Conservation (phyloP, 1,140 invertebrate species). For the Zophobas morio region DNA sequence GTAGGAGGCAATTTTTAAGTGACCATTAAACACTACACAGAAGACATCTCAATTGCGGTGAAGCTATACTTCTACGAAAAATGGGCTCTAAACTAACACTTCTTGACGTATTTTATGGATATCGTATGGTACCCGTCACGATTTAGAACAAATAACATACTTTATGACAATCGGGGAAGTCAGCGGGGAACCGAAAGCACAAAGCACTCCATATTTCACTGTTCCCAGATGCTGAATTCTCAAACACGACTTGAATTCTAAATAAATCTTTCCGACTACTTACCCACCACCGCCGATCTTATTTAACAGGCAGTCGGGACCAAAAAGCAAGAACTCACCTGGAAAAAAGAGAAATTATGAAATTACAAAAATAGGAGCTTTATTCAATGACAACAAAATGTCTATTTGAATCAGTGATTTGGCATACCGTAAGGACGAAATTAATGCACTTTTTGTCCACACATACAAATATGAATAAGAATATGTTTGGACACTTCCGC, state of each 20-base stretch:
- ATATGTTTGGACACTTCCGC: too few species aligned
- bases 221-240: conserved; percentile 24
- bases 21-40: conserved; percentile 29
- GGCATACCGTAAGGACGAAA: too few species aligned
- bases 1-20: conserved; percentile 35
- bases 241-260: conserved; percentile 5
- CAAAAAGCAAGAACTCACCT: conserved; percentile 12
- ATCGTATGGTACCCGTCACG: conserved; percentile 43
- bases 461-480: too few species aligned
- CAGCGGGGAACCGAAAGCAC: conserved; percentile 27
- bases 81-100: conserved; percentile 36
- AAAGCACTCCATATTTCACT: conserved; percentile 42
- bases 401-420: too few species aligned
- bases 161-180: conserved; percentile 41
- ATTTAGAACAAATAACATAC: conserved; percentile 46
- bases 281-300: conserved; percentile 1
- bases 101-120: conserved; percentile 30
- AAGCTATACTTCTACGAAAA: conserved; percentile 20
- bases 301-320: background rate
- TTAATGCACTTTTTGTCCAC: too few species aligned
- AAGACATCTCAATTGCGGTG: conserved; percentile 30
- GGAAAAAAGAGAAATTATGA: background rate
- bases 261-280: conserved; percentile 9
- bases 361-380: too few species aligned
- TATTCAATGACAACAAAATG: too few species aligned